Conservation (phyloP, 2,113 vertebrate genomes). For the Cairina moschata region DNA sequence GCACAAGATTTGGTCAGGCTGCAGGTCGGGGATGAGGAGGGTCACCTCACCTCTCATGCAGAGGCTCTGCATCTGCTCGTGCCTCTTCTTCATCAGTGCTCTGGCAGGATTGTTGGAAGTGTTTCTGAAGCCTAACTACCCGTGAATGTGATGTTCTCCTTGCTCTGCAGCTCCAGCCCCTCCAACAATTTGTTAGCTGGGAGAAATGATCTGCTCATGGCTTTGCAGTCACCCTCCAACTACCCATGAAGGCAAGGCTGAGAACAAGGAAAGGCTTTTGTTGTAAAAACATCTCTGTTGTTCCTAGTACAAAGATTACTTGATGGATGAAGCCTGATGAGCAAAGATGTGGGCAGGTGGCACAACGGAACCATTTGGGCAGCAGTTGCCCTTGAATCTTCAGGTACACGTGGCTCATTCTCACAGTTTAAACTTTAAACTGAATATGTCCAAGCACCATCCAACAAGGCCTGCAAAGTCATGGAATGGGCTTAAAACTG, state of each 20-base stretch:
- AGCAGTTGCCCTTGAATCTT: neutral
- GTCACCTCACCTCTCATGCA: neutral
- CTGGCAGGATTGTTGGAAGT: neutral
- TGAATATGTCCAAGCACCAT: neutral
- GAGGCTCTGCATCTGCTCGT: neutral
- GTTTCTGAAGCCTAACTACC: neutral
- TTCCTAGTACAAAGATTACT: neutral
- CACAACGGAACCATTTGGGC: neutral
- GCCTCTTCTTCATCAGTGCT: fast-evolving
- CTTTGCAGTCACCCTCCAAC: neutral
- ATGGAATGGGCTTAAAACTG: neutral
- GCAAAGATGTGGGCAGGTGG: neutral
- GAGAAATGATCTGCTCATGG: neutral
- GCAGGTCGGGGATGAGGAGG: neutral
- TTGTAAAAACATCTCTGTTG: neutral
- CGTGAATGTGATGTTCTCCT: fast-evolving
- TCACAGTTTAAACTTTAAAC: neutral
- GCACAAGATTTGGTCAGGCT: neutral
- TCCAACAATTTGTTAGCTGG: no score
- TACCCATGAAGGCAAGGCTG: neutral
- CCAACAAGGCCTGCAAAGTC: neutral
- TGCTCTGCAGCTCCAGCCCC: neutral
- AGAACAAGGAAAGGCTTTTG: neutral
- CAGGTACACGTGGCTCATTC: fast-evolving
- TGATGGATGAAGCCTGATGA: neutral